phyloP scores from a whole-genome alignment of 1,140 invertebrate species.

The Heliothis subflexa region DNA sequence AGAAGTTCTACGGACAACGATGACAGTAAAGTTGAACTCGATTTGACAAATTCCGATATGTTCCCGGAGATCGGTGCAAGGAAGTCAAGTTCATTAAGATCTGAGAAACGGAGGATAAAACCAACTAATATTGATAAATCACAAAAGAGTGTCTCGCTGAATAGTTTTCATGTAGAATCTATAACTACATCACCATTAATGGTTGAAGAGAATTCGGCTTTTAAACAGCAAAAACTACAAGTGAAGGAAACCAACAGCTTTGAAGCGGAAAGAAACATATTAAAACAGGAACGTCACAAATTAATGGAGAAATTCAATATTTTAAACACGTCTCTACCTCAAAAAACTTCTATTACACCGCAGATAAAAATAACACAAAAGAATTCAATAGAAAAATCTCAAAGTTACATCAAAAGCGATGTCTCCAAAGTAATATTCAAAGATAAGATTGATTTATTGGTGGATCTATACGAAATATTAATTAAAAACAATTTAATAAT shows the following conservation, averaged over 20 bases:
- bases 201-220: constrained; percentile 79
- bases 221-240: constrained; percentile 75
- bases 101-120: constrained; percentile 79
- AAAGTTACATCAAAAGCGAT: constrained; percentile 69
- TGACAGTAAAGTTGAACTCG: constrained; percentile 68
- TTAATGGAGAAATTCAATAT: constrained; percentile 85
- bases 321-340: constrained; percentile 65
- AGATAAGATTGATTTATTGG: constrained; percentile 74
- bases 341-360: constrained; percentile 63
- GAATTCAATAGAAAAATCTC: constrained; percentile 60
- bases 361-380: constrained; percentile 72
- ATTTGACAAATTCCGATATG: constrained; percentile 76
- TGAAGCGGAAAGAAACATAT: constrained; percentile 77
- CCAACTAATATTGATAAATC: constrained; percentile 79
- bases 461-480: constrained; percentile 76
- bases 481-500: constrained; percentile 80
- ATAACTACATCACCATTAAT: constrained; percentile 66
- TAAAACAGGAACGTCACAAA: constrained; percentile 81
- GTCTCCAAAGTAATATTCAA: constrained; percentile 64
- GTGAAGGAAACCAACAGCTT: constrained; percentile 73
- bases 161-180: constrained; percentile 69
- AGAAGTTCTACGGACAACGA: constrained; percentile 71
- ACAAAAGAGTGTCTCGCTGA: constrained; percentile 74
- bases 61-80: constrained; percentile 81
- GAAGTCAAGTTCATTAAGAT: constrained; percentile 70